A percentile compares a stretch with the other conserved stretches of the same genome.
These are phyloP conservation scores for Drosophila paulistorum DNA, from an alignment of 1,140 invertebrate genomes.

Conservation along the genomic window DNA sequence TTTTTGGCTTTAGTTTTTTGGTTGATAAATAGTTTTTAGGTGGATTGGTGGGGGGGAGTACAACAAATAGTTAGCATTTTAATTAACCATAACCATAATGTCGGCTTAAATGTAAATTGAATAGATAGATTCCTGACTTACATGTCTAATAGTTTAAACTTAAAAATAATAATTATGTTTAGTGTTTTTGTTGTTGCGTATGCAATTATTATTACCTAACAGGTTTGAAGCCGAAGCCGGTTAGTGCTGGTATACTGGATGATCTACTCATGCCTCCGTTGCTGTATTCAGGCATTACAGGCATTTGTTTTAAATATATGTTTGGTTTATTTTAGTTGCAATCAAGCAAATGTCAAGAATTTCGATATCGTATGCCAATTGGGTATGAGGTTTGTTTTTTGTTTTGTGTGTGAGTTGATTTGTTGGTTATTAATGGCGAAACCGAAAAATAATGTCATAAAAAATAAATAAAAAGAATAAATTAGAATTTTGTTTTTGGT, in stretches of 20 bases:
- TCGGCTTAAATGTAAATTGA: slow-evolving; percentile 23
- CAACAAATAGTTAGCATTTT: slow-evolving; percentile 61
- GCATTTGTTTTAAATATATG: slow-evolving; percentile 6
- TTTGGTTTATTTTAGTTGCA: slow-evolving; percentile 63
- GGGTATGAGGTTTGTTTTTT: slow-evolving; percentile 27
- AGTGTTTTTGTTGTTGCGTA: slow-evolving; percentile 30
- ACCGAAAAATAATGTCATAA: slow-evolving; percentile 10
- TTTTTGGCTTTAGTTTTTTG: slow-evolving; percentile 59
- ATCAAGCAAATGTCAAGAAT: slow-evolving; percentile 63
- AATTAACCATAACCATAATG: slow-evolving; percentile 61
- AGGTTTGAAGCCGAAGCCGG: slow-evolving; percentile 89
- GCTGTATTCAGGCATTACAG: slow-evolving; percentile 52
- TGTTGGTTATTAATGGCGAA: slow-evolving; percentile 7
- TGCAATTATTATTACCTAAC: slow-evolving; percentile 84
- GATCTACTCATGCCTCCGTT: slow-evolving; percentile 91
- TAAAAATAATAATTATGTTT: slow-evolving; percentile 52
- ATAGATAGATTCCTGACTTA: slow-evolving; percentile 14
- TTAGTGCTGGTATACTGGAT: slow-evolving; percentile 92
- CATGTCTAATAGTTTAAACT: slow-evolving; percentile 15
- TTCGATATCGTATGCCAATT: slow-evolving; percentile 26
- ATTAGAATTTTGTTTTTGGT: slow-evolving; percentile 1
- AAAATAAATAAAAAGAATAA: slow-evolving; percentile 3
- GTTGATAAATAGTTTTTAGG: slow-evolving; percentile 2
- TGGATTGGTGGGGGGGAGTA: too few species aligned
- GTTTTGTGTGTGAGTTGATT: slow-evolving; percentile 1